phyloP scores from a whole-genome alignment of 1,140 invertebrate genomes.

The Trypoxylus dichotomus region DNA sequence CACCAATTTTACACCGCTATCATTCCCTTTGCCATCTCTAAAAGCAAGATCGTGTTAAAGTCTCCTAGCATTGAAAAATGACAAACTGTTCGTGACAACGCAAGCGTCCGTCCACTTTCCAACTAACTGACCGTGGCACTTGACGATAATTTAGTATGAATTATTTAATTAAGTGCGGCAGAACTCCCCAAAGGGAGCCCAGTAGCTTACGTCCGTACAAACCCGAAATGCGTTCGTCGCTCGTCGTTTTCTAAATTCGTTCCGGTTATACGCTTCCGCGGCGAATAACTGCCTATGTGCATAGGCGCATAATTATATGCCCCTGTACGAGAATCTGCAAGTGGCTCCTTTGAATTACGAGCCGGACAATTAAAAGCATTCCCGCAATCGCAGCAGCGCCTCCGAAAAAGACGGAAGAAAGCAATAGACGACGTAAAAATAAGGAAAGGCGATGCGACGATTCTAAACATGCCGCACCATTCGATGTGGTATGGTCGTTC shows the following conservation, averaged over 20 bases:
- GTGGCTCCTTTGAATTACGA: slow-evolving; percentile 4
- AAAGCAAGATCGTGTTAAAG: too few species aligned
- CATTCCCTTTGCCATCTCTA: too few species aligned
- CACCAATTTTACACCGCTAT: too few species aligned
- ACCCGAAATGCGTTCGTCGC: too few species aligned
- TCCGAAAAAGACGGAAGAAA: neutral
- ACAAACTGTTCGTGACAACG: neutral
- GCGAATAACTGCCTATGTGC: neutral
- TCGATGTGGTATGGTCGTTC: neutral
- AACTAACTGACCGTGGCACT: neutral
- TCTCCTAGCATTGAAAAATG: neutral
- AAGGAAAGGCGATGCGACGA: neutral
- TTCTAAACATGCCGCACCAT: neutral
- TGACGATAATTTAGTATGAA: neutral
- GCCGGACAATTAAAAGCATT: slow-evolving; percentile 4
- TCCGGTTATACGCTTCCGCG: neutral
- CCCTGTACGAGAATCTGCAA: neutral
- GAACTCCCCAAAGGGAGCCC: neutral
- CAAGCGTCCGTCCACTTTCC: neutral
- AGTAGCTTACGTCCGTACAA: too few species aligned
- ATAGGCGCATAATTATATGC: neutral
- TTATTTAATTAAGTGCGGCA: neutral
- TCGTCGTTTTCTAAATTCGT: too few species aligned
- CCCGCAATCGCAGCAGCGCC: neutral
- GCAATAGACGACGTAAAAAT: neutral